Evolutionary conservation across 2,797 vertebrate genomes (phyloP), one percentile per base, ranked within the genome.

Genomic region (Bufotes viridis): DNA sequence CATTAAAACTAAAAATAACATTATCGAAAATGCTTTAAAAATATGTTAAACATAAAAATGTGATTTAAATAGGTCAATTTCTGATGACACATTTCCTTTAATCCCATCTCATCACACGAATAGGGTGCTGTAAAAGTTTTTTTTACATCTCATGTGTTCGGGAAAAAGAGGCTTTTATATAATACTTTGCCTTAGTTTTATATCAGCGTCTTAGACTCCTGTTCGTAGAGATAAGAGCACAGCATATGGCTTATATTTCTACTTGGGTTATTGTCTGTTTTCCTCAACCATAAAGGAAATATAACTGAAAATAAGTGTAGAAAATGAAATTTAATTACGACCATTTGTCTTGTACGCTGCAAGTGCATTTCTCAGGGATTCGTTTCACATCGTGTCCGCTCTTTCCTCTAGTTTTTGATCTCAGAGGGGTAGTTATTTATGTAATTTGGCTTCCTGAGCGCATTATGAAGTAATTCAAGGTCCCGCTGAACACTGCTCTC

Each of bases 331-430:
- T 90, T 85, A 85, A 85, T 85, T 85, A 58, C 22, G 58, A 24
- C 26, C 34, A 22, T 78, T 90, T 55, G 87, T 85, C 87, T 89
- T 26, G 60, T 84, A 87, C 90, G 12, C 57, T 34, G 57, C 76
- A 55, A 65, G 67, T 49, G 78, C 88, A 87, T 86, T 91, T 90
- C 82, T 90, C 57, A 70, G 18, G 85, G 85, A 87, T n/a, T 84
- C 79, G 87, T 69, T 89, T 88, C 22, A 82, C 60, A 88, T 88
- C 70, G 55, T 67, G 3, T 75, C 75, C 84, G 61, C 34, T 84
- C 89, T 84, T 74, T 82, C 18, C 15, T 2, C n/a, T 90, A 60
- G 57, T 29, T 20, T 42, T 76, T 78, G 24, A 88, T 90, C 72
- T 91, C 91, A 81, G 82, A 70, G 75, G 78, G 78, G 53, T 42